Percentiles rank a stretch among this genome's conserved stretches.
These are phyloP conservation scores for Moxostoma hubbsi DNA, from an alignment of 2,797 vertebrate genomes.

Conservation along the genomic window DNA sequence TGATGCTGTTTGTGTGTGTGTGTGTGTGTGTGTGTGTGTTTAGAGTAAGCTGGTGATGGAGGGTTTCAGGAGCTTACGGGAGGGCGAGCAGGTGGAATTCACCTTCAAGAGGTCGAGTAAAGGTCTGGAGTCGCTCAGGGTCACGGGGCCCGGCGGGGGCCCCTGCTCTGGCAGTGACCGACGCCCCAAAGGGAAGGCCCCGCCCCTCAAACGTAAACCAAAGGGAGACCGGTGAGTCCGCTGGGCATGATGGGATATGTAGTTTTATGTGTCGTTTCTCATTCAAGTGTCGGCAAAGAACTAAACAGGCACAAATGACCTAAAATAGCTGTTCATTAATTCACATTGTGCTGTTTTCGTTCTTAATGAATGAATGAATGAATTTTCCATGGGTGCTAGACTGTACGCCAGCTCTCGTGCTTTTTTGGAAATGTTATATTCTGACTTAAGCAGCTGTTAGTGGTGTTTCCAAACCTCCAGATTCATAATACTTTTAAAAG, in stretches of 20 bases:
- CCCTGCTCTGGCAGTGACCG: conserved; percentile 94
- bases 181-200: conserved; percentile 91
- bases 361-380: neutral
- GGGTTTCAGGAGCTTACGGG: conserved; percentile 96
- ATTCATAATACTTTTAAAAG: neutral
- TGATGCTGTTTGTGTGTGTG: conserved; percentile 42
- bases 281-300: neutral
- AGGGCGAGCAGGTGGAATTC: conserved; percentile 95
- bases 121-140: conserved; percentile 92
- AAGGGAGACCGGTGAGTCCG: conserved; percentile 92
- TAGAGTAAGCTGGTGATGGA: conserved; percentile 99
- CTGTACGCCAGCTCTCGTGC: no score
- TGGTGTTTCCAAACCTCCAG: neutral
- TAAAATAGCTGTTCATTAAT: neutral
- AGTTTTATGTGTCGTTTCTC: conserved; percentile 23
- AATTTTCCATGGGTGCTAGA: neutral
- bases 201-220: conserved; percentile 89
- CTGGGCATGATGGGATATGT: conserved; percentile 25
- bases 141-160: conserved; percentile 91
- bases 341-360: neutral
- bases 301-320: neutral
- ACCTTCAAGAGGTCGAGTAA: conserved; percentile 96
- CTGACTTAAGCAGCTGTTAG: neutral
- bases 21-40: conserved; percentile 53
- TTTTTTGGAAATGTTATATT: neutral